These are phyloP conservation scores for Epinephelus moara DNA, from an alignment of 2,113 vertebrate species.

Conservation along the genomic window DNA sequence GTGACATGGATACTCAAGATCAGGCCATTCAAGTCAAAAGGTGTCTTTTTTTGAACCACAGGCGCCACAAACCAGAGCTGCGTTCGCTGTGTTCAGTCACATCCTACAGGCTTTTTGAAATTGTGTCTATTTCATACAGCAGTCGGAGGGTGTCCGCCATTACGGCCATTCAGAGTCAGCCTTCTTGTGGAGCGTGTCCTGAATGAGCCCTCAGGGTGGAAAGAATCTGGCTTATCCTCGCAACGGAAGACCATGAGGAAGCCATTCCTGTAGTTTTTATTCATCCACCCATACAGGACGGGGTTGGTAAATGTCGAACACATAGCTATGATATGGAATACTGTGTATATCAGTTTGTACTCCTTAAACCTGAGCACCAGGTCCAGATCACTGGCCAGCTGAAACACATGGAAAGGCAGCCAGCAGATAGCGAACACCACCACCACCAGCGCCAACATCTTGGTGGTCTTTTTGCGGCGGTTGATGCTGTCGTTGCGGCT, in stretches of 20 bases:
- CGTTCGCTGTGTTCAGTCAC: constrained; percentile 7
- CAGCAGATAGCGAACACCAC: constrained; percentile 92
- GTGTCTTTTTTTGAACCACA: constrained; percentile 47
- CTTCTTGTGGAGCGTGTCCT: constrained; percentile 86
- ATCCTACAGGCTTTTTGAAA: constrained; percentile 16
- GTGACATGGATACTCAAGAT: constrained; percentile 40
- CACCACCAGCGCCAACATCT: constrained; percentile 93
- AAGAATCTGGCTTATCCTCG: constrained; percentile 88
- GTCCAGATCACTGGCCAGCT: constrained; percentile 92
- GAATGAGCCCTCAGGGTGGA: constrained; percentile 89
- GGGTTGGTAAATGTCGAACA: constrained; percentile 94
- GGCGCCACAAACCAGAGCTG: constrained; percentile 31
- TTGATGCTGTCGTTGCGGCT: constrained; percentile 86
- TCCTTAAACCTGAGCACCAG: constrained; percentile 89
- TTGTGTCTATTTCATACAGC: constrained; percentile 82
- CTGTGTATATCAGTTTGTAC: constrained; percentile 92
- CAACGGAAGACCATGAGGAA: constrained; percentile 94
- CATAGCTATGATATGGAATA: constrained; percentile 94
- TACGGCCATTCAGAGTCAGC: constrained; percentile 83
- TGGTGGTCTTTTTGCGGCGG: constrained; percentile 91
- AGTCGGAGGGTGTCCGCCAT: constrained; percentile 85
- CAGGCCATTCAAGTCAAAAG: constrained; percentile 56
- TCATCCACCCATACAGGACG: constrained; percentile 95
- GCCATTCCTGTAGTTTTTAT: constrained; percentile 94
- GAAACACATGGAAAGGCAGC: constrained; percentile 93